Conservation (phyloP, 35 echinoderm and acorn worm species). For the Ophiothrix spiculata region DNA sequence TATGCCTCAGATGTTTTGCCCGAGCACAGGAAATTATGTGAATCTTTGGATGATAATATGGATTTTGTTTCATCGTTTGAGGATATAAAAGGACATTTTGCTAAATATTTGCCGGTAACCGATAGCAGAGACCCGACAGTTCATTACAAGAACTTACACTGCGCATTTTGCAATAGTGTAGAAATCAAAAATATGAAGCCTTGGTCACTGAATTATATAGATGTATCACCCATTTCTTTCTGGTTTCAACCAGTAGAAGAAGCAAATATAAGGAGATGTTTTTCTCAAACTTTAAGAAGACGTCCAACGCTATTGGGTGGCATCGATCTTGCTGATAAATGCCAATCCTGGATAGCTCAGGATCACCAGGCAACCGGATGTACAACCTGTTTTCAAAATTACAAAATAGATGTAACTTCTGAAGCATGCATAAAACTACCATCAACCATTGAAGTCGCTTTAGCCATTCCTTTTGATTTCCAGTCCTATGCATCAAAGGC, state of each 20-base stretch:
- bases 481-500: background rate
- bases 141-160: conserved; percentile 22
- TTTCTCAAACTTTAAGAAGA: background rate
- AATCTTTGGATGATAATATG: background rate
- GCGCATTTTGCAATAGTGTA: conserved; percentile 19
- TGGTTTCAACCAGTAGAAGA: background rate
- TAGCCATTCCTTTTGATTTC: conserved; percentile 33
- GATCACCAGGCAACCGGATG: background rate
- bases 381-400: background rate
- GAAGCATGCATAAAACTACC: background rate
- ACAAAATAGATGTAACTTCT: too few relatives aligned
- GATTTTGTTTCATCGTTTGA: background rate
- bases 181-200: conserved; percentile 13
- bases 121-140: background rate
- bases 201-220: conserved; percentile 2
- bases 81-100: background rate
- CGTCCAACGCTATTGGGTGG: background rate
- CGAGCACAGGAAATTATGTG: background rate
- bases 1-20: background rate
- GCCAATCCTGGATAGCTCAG: background rate
- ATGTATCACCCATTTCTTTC: too few relatives aligned
- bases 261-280: background rate
- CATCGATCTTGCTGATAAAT: background rate
- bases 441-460: background rate
- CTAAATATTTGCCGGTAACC: background rate